A percentile compares a stretch with the other conserved stretches of the same genome.
phyloP scores from a whole-genome alignment of 1,140 invertebrate genomes.

The Drosophila busckii region DNA sequence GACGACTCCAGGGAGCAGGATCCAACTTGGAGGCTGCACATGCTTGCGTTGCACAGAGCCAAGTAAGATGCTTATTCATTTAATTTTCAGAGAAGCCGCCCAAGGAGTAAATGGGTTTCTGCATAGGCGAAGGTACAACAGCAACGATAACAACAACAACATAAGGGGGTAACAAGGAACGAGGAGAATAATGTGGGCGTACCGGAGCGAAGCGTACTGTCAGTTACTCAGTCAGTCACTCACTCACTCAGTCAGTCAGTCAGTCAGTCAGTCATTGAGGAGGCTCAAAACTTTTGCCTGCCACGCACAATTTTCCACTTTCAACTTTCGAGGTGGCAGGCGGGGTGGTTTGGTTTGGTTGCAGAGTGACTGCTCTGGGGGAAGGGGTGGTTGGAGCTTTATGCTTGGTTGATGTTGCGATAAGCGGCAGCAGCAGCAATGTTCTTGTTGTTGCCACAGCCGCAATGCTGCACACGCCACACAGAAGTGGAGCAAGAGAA shows the following conservation, averaged over 20 bases:
- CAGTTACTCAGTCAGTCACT: slow-evolving; percentile 13
- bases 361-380: not conserved
- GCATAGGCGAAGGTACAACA: slow-evolving; percentile 1
- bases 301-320: slow-evolving; percentile 75
- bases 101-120: slow-evolving; percentile 42
- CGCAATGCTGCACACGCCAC: slow-evolving; percentile 63
- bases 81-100: slow-evolving; percentile 51
- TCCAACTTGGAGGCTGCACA: slow-evolving; percentile 57
- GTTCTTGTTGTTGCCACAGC: slow-evolving; percentile 36
- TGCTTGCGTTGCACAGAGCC: slow-evolving; percentile 54
- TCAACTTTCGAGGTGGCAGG: slow-evolving; percentile 44
- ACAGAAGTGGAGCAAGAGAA: slow-evolving; percentile 7
- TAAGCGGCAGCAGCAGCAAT: slow-evolving; percentile 48
- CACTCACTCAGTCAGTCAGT: slow-evolving; percentile 41
- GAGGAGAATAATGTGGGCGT: too few species aligned
- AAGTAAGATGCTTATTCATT: slow-evolving; percentile 62
- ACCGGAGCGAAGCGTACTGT: too few species aligned
- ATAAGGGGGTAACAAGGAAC: not conserved
- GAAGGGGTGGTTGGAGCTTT: slow-evolving; percentile 36
- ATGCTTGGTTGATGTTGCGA: slow-evolving; percentile 75
- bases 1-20: slow-evolving; percentile 13
- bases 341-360: not conserved
- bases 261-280: slow-evolving; percentile 18
- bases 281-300: slow-evolving; percentile 62
- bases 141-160: not conserved